phyloP scores from a whole-genome alignment of 2,888 invertebrate genomes.

The Drosophila recens region DNA sequence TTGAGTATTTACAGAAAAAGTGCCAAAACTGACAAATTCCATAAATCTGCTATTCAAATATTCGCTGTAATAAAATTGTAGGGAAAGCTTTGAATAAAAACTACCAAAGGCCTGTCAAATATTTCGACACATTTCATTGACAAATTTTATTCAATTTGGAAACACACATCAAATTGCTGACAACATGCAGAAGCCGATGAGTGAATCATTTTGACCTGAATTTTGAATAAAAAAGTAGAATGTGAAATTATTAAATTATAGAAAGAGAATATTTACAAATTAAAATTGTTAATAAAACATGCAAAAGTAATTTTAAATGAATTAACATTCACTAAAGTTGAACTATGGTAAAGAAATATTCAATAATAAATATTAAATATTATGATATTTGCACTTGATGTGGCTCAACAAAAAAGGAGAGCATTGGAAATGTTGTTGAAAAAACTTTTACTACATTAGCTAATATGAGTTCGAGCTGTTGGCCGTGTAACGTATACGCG shows the following conservation, averaged over 20 bases:
- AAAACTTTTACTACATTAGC: constrained; percentile 57
- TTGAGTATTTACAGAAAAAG: constrained; percentile 15
- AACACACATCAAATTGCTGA: constrained; percentile 18
- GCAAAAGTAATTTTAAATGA: not conserved
- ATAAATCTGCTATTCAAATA: constrained; percentile 26
- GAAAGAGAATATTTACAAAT: not conserved
- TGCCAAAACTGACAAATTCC: constrained; percentile 22
- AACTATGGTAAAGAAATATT: not conserved
- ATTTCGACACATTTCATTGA: constrained; percentile 28
- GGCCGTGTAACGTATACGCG: constrained; percentile 27
- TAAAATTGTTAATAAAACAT: not conserved
- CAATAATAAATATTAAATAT: not conserved
- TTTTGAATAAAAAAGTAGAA: not conserved
- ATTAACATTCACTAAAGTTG: not conserved
- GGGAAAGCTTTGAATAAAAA: constrained; percentile 6
- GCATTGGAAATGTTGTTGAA: constrained; percentile 1
- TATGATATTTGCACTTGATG: not conserved
- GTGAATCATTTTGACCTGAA: constrained; percentile 7
- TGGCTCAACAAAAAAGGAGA: not conserved
- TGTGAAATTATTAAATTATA: not conserved
- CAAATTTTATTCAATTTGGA: constrained; percentile 50
- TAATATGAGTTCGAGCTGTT: constrained; percentile 54
- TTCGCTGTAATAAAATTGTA: constrained; percentile 26
- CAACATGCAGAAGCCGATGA: constrained; percentile 26
- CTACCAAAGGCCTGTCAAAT: constrained; percentile 19